Conservation (phyloP, 1,140 invertebrate genomes). For the Saccostrea glomerata region DNA sequence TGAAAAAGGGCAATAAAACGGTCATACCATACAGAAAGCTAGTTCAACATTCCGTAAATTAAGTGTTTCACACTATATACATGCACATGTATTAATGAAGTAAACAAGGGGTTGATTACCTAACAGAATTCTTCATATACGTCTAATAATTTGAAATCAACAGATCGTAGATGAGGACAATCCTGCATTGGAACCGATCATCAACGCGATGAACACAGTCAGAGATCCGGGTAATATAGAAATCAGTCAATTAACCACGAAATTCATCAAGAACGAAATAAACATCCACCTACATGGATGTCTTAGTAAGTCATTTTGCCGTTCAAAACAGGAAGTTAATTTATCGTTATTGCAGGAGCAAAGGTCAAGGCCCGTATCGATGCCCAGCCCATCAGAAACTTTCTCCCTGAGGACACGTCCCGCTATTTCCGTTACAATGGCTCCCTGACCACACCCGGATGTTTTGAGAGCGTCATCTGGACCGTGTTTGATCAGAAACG, state of each 20-base stretch:
- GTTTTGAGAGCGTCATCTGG: constrained; percentile 87
- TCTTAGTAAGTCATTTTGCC: too few relatives aligned
- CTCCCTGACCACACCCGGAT: constrained; percentile 88
- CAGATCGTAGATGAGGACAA: constrained; percentile 70
- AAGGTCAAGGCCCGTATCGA: constrained; percentile 62
- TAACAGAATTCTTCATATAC: too few relatives aligned
- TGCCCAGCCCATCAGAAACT: constrained; percentile 63
- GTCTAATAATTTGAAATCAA: neutral
- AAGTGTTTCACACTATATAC: too few relatives aligned
- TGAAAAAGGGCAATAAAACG: too few relatives aligned
- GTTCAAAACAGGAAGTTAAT: neutral
- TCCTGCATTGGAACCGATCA: constrained; percentile 62
- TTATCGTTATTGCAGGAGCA: constrained; percentile 59
- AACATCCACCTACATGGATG: neutral
- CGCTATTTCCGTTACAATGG: constrained; percentile 85
- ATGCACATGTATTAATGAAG: too few relatives aligned
- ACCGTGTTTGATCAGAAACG: constrained; percentile 84
- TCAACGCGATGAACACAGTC: constrained; percentile 66
- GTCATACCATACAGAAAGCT: too few relatives aligned
- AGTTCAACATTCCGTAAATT: too few relatives aligned
- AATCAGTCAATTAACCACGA: neutral
- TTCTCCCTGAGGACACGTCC: constrained; percentile 67
- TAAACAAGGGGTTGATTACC: too few relatives aligned
- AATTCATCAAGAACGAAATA: neutral
- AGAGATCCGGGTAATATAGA: constrained; percentile 68